Conservation (phyloP, 1,140 invertebrate species). For the Sminthurides bifidus region DNA sequence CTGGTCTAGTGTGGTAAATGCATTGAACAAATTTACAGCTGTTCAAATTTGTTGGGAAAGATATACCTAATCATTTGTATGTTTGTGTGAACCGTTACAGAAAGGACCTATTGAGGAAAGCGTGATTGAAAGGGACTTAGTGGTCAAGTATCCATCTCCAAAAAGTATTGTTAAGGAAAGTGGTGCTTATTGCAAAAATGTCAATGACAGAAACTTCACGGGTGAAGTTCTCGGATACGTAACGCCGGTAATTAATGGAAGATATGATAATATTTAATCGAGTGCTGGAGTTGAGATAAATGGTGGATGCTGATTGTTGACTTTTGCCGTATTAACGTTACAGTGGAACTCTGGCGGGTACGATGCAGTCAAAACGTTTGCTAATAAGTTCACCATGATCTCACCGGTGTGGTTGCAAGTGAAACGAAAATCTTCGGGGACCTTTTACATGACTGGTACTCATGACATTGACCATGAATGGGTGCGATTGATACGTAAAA, state of each 20-base stretch:
- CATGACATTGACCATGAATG: slow-evolving; percentile 75
- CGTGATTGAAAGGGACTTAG: slow-evolving; percentile 56
- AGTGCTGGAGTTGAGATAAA: too few species aligned
- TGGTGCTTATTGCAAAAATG: slow-evolving; percentile 57
- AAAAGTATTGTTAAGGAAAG: slow-evolving; percentile 65
- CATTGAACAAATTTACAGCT: background rate
- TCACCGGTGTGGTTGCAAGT: slow-evolving; percentile 92
- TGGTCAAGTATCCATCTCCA: slow-evolving; percentile 48
- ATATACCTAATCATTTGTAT: background rate
- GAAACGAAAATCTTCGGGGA: slow-evolving; percentile 45
- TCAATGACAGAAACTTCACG: slow-evolving; percentile 50
- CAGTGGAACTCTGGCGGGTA: slow-evolving; percentile 94
- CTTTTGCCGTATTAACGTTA: too few species aligned
- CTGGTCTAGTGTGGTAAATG: too few species aligned
- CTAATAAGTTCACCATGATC: slow-evolving; percentile 75
- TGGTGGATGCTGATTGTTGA: slow-evolving; percentile 19
- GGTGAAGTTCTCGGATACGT: slow-evolving; percentile 72
- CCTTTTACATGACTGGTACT: slow-evolving; percentile 52
- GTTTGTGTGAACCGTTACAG: slow-evolving; percentile 33
- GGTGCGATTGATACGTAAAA: slow-evolving; percentile 55
- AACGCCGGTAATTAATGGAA: slow-evolving; percentile 72
- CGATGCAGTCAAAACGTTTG: slow-evolving; percentile 81
- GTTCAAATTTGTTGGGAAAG: background rate
- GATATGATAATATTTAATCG: too few species aligned
- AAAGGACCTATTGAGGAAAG: slow-evolving; percentile 51